Percentiles rank a stretch among this genome's conserved stretches.
Evolutionary conservation across 2,888 invertebrate species (phyloP).

Genomic region (Psylliodes chrysocephalus): DNA sequence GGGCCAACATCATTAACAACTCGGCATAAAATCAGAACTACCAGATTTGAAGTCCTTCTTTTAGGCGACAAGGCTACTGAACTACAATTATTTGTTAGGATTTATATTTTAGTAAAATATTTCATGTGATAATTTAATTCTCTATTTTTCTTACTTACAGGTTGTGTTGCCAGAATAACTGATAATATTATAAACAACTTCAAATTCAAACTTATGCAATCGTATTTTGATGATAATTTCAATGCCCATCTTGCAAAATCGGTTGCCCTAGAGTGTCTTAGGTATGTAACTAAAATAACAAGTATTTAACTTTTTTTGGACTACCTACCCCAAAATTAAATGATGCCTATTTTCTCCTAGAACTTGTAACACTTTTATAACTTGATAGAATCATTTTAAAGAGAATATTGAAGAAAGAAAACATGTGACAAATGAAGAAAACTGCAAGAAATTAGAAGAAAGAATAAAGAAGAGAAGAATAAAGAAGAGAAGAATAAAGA

Average conservation of each 20-base stretch:
- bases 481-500: not conserved
- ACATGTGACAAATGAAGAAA: not conserved
- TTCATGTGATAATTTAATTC: no score
- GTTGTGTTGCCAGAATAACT: conserved; percentile 14
- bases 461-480: not conserved
- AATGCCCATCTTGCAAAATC: conserved; percentile 32
- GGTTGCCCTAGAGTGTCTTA: conserved; percentile 43
- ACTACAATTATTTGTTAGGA: no score
- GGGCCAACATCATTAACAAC: no score
- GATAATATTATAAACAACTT: conserved; percentile 25
- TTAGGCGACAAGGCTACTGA: not conserved
- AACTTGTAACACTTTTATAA: no score
- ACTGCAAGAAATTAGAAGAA: not conserved
- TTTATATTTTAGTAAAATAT: no score
- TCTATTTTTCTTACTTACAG: conserved; percentile 11
- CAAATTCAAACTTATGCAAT: conserved; percentile 38
- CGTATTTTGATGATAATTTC: conserved; percentile 41
- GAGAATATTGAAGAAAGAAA: not conserved
- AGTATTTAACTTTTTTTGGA: no score
- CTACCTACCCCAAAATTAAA: no score
- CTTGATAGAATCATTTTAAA: no score
- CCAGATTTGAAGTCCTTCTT: not conserved
- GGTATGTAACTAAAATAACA: conserved; percentile 42
- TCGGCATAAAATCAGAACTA: not conserved
- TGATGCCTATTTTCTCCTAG: no score